These are phyloP conservation scores for Nomada lathburiana DNA, from an alignment of 2,888 invertebrate genomes.

Conservation along the genomic window DNA sequence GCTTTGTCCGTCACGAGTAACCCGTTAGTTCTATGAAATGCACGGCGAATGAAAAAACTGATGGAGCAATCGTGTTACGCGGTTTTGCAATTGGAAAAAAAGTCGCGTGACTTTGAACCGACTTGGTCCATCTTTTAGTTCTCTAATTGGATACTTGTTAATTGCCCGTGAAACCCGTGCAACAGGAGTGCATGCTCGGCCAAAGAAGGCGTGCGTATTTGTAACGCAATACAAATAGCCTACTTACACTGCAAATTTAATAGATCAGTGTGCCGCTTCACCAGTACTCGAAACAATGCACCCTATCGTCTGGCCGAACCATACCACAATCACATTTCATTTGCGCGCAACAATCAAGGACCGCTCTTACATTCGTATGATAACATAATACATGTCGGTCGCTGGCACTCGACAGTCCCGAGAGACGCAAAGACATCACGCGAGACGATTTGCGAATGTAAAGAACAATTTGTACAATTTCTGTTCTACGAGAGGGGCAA, in stretches of 20 bases:
- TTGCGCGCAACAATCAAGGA: slow-evolving; percentile 22
- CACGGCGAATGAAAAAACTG: too few relatives aligned
- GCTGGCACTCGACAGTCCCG: neutral
- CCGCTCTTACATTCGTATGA: neutral
- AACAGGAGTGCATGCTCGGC: neutral
- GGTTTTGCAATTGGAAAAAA: too few relatives aligned
- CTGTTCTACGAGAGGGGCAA: neutral
- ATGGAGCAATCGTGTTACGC: too few relatives aligned
- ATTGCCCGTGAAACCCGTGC: slow-evolving; percentile 11
- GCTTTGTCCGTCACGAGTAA: too few relatives aligned
- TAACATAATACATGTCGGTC: slow-evolving; percentile 7
- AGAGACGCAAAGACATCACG: neutral
- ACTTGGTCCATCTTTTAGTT: too few relatives aligned
- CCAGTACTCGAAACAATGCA: slow-evolving; percentile 13
- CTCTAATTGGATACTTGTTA: neutral
- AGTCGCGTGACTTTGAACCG: too few relatives aligned
- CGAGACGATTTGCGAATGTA: neutral
- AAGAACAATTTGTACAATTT: neutral
- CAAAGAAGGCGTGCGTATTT: neutral
- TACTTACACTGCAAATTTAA: too few relatives aligned
- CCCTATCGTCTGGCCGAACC: slow-evolving; percentile 2
- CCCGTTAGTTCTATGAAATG: too few relatives aligned
- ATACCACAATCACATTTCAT: slow-evolving; percentile 22
- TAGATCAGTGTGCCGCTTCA: neutral
- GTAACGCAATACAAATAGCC: too few relatives aligned